Base-by-base conservation (phyloP, 2,797 vertebrate species). In the Sebastes melanostomus region DNA sequence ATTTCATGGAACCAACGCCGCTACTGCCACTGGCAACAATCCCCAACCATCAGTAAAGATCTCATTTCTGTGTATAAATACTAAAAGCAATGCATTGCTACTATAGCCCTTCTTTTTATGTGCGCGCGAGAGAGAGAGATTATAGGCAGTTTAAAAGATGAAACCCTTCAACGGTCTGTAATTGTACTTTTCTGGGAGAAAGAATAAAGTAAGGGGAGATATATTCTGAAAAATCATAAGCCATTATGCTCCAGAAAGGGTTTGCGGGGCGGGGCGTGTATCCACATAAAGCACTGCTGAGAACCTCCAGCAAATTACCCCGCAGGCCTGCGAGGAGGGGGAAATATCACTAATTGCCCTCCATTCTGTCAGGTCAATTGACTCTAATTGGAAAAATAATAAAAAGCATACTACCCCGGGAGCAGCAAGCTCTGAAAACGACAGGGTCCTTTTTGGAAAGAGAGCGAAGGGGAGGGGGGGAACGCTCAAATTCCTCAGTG, bases 351-450 rank as follows among this genome's bases (percentile, higher is more conserved):
- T 98, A 98, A 98, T 98, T 98, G 97, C 96, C 97, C 97, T 97
- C 97, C 97, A 98, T 98, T 98, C 97, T 98, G 97, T 98, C 98
- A 98, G 97, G 97, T 98, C 97, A 98, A 98, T 98, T 98, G 97
- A 98, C 97, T 98, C 97, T 98, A 98, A 98, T 98, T 98, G 97
- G 97, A 97, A 98, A 98, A 98, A 98, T 98, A 98, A 98, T 97
- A 94, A 94, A 94, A 98, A 97, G 97, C 97, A 97, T 96, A 97
- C 96, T 98, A 97, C 97, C 96, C 97, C 97, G 96, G 96, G 97
- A 98, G 93, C 96, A 95, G 96, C 93, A 94, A 96, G 96, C 96
- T 94, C 96, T 94, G 96, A 97, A 97, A 97, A 97, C 96, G 96
- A 97, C 96, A 96, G 96, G 96, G 97, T 97, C 96, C 96, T 97